These are phyloP conservation scores for Amniataba percoides DNA, from an alignment of 2,797 vertebrate genomes.

Conservation along the genomic window DNA sequence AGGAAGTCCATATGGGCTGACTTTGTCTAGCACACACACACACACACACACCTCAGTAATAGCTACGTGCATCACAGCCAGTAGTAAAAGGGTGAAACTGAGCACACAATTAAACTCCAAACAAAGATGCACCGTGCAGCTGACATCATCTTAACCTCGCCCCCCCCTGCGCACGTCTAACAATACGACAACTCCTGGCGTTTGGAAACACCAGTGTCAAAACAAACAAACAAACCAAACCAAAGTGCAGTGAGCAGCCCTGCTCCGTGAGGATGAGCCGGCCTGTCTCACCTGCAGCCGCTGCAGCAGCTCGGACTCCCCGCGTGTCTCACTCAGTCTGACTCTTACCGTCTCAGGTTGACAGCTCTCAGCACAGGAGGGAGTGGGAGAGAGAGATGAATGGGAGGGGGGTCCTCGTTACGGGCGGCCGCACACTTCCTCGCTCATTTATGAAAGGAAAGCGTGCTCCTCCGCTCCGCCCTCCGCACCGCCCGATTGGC, in stretches of 20 bases:
- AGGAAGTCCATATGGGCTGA: background rate
- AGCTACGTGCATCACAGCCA: background rate
- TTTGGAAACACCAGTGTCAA: background rate
- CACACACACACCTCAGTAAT: background rate
- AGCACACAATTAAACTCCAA: background rate
- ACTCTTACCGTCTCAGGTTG: conserved; percentile 61
- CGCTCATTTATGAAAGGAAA: conserved; percentile 72
- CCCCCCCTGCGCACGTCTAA: background rate
- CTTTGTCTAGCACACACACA: background rate
- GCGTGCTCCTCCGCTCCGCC: conserved; percentile 83
- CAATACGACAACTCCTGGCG: background rate
- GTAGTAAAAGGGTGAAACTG: background rate
- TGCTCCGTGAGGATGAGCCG: background rate
- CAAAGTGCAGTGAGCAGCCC: background rate
- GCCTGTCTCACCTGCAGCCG: background rate
- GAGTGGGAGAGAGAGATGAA: too few relatives aligned
- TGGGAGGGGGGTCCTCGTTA: conserved; percentile 27
- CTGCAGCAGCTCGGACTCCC: accelerated
- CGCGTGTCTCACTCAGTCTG: background rate
- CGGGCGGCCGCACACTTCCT: conserved; percentile 56
- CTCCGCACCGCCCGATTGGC: conserved; percentile 87
- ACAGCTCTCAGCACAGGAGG: too few relatives aligned
- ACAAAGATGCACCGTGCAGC: background rate
- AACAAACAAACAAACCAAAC: background rate
- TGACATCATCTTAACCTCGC: background rate